Base-by-base conservation (phyloP, 1,140 invertebrate species). In the Sweltsa coloradensis region DNA sequence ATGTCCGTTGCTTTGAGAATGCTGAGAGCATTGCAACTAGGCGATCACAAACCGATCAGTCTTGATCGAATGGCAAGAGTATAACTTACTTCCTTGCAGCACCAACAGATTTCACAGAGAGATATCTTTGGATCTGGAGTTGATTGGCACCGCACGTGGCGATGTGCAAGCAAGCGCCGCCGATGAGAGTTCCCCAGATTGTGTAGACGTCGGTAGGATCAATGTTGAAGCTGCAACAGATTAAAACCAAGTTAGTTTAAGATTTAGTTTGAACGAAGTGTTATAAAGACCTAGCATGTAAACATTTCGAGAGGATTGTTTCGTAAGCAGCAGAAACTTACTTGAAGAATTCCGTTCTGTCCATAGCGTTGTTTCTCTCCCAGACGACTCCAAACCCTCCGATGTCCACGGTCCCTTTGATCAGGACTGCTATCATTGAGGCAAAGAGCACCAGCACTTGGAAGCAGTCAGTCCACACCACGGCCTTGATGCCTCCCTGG, bases 61-160 rank as follows among this genome's bases (percentile, higher is more conserved):
- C n/a, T n/a, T n/a, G n/a, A n/a, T n/a, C 11, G 53, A 53, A 49
- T n/a, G n/a, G n/a, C n/a, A n/a, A n/a, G n/a, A 14, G 29, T 18
- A 41, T 51, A 58, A 72, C 70, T 62, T 61, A 50, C 70, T 62
- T 19, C 68, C 72, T 44, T 67, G 54, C 42, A 59, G 59, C 4
- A 70, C 58, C 3, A 64, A 67, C 16, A 62, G 58, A 31, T 3
- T 26, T n/a, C 7, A 70, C 68, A n/a, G 71, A 68, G 18, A 75
- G 61, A 49, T 73, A 74, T 43, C 75, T 56, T 53, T 78, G 75
- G 7, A 78, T 69, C 57, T 75, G 72, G 4, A 74, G 66, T 55
- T 78, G 75, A 55, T 76, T 77, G 5, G 70, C 68, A 5, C 71
- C 73, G 54, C 73, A 78, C 23, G 74, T 67, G 18, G 71, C 62